Conservation (phyloP, 2,797 vertebrate species). For the Clarias platycephalus region DNA sequence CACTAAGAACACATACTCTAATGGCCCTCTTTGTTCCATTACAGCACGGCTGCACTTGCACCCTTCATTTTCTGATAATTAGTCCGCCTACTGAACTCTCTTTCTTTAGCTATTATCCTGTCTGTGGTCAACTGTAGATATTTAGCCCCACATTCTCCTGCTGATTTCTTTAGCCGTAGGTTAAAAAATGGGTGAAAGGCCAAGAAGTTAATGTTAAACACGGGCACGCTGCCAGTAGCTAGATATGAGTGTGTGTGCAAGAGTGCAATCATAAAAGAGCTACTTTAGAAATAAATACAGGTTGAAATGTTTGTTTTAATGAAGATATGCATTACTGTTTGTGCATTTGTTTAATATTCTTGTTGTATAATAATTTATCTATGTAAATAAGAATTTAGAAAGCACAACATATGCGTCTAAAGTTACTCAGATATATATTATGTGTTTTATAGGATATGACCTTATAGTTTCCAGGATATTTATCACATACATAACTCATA, state of each 20-base stretch:
- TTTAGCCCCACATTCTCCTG: constrained; percentile 30
- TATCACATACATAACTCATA: not conserved
- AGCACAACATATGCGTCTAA: not conserved
- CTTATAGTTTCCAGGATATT: not conserved
- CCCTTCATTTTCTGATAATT: constrained; percentile 58
- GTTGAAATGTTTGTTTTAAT: not conserved
- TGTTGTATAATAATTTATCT: not conserved
- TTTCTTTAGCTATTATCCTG: constrained; percentile 22
- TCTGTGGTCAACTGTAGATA: constrained; percentile 25
- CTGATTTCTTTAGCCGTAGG: constrained; percentile 59
- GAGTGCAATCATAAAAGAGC: not conserved
- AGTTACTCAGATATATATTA: too few species aligned
- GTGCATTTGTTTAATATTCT: not conserved
- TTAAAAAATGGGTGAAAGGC: constrained; percentile 70
- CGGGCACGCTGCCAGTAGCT: constrained; percentile 9
- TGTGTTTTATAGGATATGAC: not conserved
- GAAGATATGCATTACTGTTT: not conserved
- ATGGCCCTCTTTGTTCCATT: constrained; percentile 54
- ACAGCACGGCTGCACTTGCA: constrained; percentile 41
- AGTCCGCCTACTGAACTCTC: constrained; percentile 46
- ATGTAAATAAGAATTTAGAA: not conserved
- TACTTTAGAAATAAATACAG: not conserved
- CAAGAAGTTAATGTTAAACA: constrained; percentile 22
- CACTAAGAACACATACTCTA: constrained; percentile 50
- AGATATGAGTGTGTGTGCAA: not conserved